Evolutionary conservation across 2,113 vertebrate species (phyloP).

Genomic region (Corydoras sp.): DNA sequence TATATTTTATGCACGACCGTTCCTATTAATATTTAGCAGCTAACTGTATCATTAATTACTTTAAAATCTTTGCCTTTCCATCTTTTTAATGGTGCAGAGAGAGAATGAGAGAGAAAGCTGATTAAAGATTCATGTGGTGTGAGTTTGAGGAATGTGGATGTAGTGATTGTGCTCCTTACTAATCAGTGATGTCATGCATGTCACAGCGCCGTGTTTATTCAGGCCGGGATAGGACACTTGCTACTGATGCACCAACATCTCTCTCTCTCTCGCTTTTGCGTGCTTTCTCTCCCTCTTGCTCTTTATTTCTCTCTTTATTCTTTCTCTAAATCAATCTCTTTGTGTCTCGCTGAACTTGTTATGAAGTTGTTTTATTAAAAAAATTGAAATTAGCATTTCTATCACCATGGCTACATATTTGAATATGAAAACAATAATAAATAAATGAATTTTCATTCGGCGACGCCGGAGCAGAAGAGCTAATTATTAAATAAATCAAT

Average conservation of each 20-base stretch:
- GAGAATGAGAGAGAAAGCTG: slow-evolving; percentile 70
- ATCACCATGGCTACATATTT: too few species aligned
- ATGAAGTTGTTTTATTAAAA: too few species aligned
- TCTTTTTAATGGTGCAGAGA: slow-evolving; percentile 89
- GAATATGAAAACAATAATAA: too few species aligned
- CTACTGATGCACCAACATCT: background rate
- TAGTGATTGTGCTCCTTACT: slow-evolving; percentile 68
- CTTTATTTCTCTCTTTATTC: too few species aligned
- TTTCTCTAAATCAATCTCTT: too few species aligned
- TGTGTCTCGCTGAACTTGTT: too few species aligned
- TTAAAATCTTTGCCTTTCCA: slow-evolving; percentile 86
- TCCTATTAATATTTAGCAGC: slow-evolving; percentile 98
- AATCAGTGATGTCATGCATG: slow-evolving; percentile 71
- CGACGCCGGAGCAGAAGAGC: too few species aligned
- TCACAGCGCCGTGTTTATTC: slow-evolving; percentile 77
- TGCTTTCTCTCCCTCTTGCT: too few species aligned
- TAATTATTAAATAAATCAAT: too few species aligned
- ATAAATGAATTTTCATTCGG: too few species aligned
- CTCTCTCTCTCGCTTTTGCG: too few species aligned
- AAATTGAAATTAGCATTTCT: too few species aligned
- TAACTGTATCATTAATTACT: slow-evolving; percentile 98
- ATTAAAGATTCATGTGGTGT: slow-evolving; percentile 90
- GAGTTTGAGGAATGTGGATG: slow-evolving; percentile 87
- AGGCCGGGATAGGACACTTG: slow-evolving; percentile 42
- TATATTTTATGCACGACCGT: slow-evolving; percentile 96